phyloP scores from a whole-genome alignment of 1,140 invertebrate species.

The Drosophila pachea region DNA sequence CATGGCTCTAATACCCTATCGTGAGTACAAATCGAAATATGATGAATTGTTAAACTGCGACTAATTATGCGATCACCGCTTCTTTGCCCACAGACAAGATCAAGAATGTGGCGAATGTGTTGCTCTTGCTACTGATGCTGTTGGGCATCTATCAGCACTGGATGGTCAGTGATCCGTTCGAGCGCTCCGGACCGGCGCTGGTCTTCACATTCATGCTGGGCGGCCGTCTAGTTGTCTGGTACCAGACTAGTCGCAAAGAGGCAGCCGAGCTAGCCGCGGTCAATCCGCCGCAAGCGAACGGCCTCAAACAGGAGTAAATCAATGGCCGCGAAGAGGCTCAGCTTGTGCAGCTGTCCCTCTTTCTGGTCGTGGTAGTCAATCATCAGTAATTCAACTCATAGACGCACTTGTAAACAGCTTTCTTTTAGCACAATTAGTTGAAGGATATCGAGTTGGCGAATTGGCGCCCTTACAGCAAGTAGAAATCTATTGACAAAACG shows the following conservation, averaged over 20 bases:
- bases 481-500: conserved; percentile 22
- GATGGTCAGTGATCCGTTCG: conserved; percentile 94
- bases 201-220: conserved; percentile 98
- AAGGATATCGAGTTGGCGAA: conserved; percentile 28
- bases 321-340: neutral
- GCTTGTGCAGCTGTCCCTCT: conserved; percentile 6
- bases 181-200: conserved; percentile 93
- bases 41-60: neutral
- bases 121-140: conserved; percentile 89
- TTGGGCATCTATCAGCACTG: conserved; percentile 95
- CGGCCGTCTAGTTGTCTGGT: conserved; percentile 90
- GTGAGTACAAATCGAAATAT: conserved; percentile 81
- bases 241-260: conserved; percentile 81
- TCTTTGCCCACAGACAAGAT: conserved; percentile 85
- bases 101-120: conserved; percentile 92
- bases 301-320: conserved; percentile 83
- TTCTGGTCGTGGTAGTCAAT: conserved; percentile 41
- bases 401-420: conserved; percentile 56
- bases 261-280: conserved; percentile 79
- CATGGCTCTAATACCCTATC: conserved; percentile 92
- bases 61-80: neutral
- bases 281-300: conserved; percentile 81
- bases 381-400: conserved; percentile 25
- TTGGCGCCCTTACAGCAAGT: conserved; percentile 25
- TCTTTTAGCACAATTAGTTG: conserved; percentile 66